A percentile compares a stretch with the other conserved stretches of the same genome.
Conservation (phyloP, 2,888 invertebrate genomes). For the Euplagia quadripunctaria region DNA sequence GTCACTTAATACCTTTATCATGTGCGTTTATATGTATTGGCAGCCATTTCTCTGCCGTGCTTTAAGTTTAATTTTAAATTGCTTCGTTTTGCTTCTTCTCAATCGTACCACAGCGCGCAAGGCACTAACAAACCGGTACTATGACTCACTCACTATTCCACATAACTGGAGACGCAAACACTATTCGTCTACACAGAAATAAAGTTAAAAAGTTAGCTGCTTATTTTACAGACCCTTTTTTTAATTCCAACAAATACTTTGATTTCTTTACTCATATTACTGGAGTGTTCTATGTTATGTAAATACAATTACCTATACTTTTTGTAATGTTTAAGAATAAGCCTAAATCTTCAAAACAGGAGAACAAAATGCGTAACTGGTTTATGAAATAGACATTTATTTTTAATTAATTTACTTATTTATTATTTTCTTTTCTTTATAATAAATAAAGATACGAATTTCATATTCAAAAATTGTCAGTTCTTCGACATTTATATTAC, state of each 20-base stretch:
- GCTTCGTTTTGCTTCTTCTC: slow-evolving; percentile 50
- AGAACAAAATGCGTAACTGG: background rate
- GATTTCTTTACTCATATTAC: background rate
- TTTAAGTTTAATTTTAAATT: slow-evolving; percentile 52
- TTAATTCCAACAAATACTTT: background rate
- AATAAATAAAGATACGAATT: too few relatives aligned
- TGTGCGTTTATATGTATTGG: slow-evolving; percentile 37
- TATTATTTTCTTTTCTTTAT: too few relatives aligned
- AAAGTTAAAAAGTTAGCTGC: slow-evolving; percentile 15
- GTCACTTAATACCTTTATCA: slow-evolving; percentile 39
- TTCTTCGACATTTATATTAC: background rate
- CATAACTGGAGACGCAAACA: slow-evolving; percentile 37
- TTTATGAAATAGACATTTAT: background rate
- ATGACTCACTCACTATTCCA: slow-evolving; percentile 51
- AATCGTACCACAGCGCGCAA: slow-evolving; percentile 51
- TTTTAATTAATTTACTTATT: background rate
- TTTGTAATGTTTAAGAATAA: background rate
- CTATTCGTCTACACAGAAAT: slow-evolving; percentile 40
- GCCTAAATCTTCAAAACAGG: background rate
- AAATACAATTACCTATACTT: background rate
- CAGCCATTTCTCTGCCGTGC: slow-evolving; percentile 49
- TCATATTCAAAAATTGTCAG: too few relatives aligned
- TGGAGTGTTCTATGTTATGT: background rate
- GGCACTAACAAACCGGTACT: slow-evolving; percentile 52
- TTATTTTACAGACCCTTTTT: background rate